Percentiles rank a stretch among this genome's conserved stretches.
These are phyloP conservation scores for Cerastis rubricosa DNA, from an alignment of 2,888 invertebrate species.

Conservation along the genomic window DNA sequence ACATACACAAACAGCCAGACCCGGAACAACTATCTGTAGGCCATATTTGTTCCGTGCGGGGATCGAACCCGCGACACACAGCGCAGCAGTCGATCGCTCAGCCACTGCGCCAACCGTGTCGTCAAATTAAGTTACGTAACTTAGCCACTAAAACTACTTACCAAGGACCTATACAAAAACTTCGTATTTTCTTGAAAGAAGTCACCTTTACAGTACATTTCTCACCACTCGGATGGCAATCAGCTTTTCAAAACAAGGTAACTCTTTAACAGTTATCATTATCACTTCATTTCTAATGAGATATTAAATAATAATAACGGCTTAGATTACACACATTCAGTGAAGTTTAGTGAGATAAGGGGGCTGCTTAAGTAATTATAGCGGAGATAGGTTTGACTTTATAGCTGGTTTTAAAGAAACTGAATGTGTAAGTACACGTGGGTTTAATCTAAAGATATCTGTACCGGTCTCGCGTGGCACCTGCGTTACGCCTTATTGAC, in stretches of 20 bases:
- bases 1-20: too few relatives aligned
- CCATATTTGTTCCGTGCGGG: too few relatives aligned
- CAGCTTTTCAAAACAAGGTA: conserved; percentile 12
- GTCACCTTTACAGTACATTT: not conserved
- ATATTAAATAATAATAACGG: conserved; percentile 50
- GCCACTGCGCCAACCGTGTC: too few relatives aligned
- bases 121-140: conserved; percentile 7
- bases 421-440: conserved; percentile 58
- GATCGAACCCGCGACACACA: too few relatives aligned
- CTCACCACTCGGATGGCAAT: not conserved
- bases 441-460: conserved; percentile 57
- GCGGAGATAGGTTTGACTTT: conserved; percentile 42
- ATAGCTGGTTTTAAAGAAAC: conserved; percentile 41
- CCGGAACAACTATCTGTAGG: too few relatives aligned
- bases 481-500: conserved; percentile 79
- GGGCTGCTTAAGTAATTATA: conserved; percentile 41
- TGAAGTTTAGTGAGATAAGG: conserved; percentile 44
- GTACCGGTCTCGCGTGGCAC: conserved; percentile 67
- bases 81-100: too few relatives aligned
- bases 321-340: conserved; percentile 45
- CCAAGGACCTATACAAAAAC: not conserved
- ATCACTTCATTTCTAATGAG: conserved; percentile 50
- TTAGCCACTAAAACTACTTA: not conserved
- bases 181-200: not conserved
- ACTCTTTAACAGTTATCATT: conserved; percentile 20